Base-by-base conservation (phyloP, 2,113 vertebrate genomes). In the Takifugu flavidus region DNA sequence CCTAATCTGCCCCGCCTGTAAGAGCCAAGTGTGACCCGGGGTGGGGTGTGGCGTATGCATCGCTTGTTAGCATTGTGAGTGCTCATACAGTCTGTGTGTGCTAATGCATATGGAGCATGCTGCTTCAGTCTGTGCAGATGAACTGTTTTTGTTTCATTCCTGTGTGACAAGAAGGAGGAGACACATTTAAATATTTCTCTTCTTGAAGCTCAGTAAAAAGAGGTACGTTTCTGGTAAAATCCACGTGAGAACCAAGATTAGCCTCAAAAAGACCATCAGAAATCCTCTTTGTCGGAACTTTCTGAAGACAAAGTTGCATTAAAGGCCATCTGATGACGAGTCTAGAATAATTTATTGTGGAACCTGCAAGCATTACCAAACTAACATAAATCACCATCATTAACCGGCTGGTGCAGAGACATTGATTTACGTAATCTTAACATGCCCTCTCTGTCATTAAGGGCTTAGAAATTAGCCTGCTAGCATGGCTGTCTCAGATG, bases 11-110 rank as follows among this genome's bases (percentile, higher is more conserved):
- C 60, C 63, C 4, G 46, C 69, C 78, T 49, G 49, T 27, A 49
- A 56, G 73, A 59, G 63, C 66, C 69, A 72, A 77, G 77, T 56
- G 52, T 79, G 62, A 74, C 75, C 57, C 44, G 28, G 57, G 61
- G 60, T 67, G 34, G 66, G 44, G 44, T 45, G 13, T 47, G 58
- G 34, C 13, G 53, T 27, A 26, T 0, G 42, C 52, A 53, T 57
- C 49, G 47, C 34, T 0, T 67, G 56, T 50, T 43, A 64, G 49
- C 58, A 53, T 49, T 31, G 20, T 34, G 15, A 42, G 34, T 11
- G 26, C 27, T 62, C 59, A 28, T 39, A 10, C 34, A 39, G 45
- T 60, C 15, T n/a, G n/a, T 28, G 15, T 28, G 29, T 49, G 45
- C 10, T 49, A 4, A 47, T 47, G 39, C 51, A 55, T 13, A 51